Evolutionary conservation across 1,140 invertebrate genomes (phyloP), one percentile per base, ranked within the genome.

Genomic region (Globodera rostochiensis): DNA sequence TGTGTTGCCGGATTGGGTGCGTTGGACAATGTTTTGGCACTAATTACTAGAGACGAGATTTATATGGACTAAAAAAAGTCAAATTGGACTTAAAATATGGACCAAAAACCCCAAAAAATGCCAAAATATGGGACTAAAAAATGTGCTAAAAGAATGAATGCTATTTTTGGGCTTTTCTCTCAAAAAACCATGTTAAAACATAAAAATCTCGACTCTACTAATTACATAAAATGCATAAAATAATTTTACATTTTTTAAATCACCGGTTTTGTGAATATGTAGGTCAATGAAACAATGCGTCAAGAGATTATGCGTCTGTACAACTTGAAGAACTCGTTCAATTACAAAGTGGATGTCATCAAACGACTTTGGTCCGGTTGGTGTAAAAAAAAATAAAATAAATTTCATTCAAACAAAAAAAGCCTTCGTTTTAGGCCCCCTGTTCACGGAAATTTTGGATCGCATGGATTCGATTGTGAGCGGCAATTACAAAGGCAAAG

Each of bases 361-460:
- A 64, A 64, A 19, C 57, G 57, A n/a, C 57, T 64, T 64, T 64
- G 57, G 57, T 13, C 57, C 5, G 57, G 57, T 53, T 11, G 15
- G 53, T 15, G 15, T 15, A 9, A 15, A 53, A 53, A 53, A 53
- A 64, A 64, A 64, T 15, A 19, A 19, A n/a, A 4, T 64, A 19
- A 19, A 64, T 64, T 64, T 64, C 1, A 5, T n/a, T 19, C 57
- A 76, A 19, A 25, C 25, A 25, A 6, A 50, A 74, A 74, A 74
- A 74, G 4, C 73, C 21, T 50, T 74, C 53, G 53, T 4, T 46
- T 57, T n/a, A 64, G 47, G 74, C 9, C 74, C 50, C 5, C 74
- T 76, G 3, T 76, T 76, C 46, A 76, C 74, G 36, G 74, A 76
- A 76, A 76, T 57, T 9, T 57, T 76, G 19, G 66, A 76, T n/a